These are phyloP conservation scores for Sceliomorpha sp. DNA, from an alignment of 2,888 invertebrate genomes.

Conservation along the genomic window DNA sequence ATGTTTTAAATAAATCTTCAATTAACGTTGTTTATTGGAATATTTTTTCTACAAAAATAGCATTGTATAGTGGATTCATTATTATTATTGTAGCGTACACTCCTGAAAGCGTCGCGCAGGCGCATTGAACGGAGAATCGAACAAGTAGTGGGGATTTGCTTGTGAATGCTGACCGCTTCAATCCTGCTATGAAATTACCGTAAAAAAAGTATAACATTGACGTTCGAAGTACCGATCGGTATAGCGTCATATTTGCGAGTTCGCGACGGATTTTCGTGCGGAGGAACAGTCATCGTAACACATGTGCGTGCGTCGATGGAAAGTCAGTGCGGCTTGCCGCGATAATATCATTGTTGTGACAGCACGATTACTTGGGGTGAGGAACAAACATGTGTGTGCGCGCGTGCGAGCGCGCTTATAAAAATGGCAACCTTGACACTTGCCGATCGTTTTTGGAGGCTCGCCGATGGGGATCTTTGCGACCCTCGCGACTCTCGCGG, in stretches of 20 bases:
- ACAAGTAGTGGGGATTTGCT: slow-evolving; percentile 70
- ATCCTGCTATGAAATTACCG: slow-evolving; percentile 58
- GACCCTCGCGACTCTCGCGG: neutral
- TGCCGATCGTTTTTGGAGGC: slow-evolving; percentile 70
- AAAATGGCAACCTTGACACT: slow-evolving; percentile 79
- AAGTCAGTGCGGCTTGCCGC: slow-evolving; percentile 51
- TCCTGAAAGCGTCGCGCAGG: slow-evolving; percentile 56
- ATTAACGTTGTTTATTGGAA: too few relatives aligned
- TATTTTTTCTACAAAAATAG: too few relatives aligned
- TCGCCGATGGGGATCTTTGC: slow-evolving; percentile 36
- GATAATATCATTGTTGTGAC: slow-evolving; percentile 71
- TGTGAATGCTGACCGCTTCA: slow-evolving; percentile 68
- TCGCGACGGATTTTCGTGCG: slow-evolving; percentile 7
- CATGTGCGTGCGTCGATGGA: slow-evolving; percentile 14
- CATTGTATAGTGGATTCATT: too few relatives aligned
- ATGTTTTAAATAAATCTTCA: too few relatives aligned
- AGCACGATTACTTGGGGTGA: slow-evolving; percentile 58
- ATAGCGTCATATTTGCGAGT: slow-evolving; percentile 6
- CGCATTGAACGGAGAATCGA: slow-evolving; percentile 67
- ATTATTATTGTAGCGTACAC: too few relatives aligned
- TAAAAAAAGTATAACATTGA: slow-evolving; percentile 46
- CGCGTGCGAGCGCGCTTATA: slow-evolving; percentile 47
- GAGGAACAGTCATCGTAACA: slow-evolving; percentile 10
- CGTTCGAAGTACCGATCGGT: slow-evolving; percentile 2
- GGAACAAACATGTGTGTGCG: slow-evolving; percentile 34